Base-by-base conservation (phyloP, 2,113 vertebrate species). In the Tragulus kanchil region DNA sequence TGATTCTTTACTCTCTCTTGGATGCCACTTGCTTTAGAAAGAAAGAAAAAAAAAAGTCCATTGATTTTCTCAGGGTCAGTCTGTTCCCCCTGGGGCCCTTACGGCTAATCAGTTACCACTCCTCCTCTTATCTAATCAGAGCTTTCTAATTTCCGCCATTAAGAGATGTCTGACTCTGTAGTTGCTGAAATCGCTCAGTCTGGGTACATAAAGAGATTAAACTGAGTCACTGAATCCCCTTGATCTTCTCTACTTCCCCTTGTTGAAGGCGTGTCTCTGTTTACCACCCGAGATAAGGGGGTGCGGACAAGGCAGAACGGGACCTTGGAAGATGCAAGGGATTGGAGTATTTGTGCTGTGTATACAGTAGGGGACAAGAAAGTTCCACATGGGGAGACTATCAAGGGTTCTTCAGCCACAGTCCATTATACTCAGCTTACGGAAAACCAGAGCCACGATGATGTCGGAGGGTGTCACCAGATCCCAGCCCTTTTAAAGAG, bases 101-200 rank as follows among this genome's bases (percentile, higher is more conserved):
- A 31, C 17, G 69, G 96, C 96, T 97, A 95, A 96, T 96, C 56
- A 98, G 97, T 97, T 93, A 90, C 95, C 93, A 94, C 64, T 90
- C 77, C 94, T 88, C 48, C 48, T 5, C 45, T 98, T 98, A 98
- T 98, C 98, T 99, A 98, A 98, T 98, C 98, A 15, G 8, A 58
- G 84, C 81, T 98, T 97, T 97, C 98, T 97, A 75, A 97, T 98
- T 98, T 98, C 98, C 98, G 98, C 97, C 82, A 97, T 98, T 98
- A 98, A 98, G 98, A 97, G 98, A 98, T 98, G 98, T 98, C 98
- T 99, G 98, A 97, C 98, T 97, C 97, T 82, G 97, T 85, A 95
- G 96, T 26, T 97, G 97, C 92, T 97, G 95, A 93, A 26, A 97
- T 84, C 95, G 88, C 97, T 82, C 91, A 89, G 98, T 98, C 98